phyloP scores from a whole-genome alignment of 2,797 vertebrate genomes.

The Amblyraja radiata region DNA sequence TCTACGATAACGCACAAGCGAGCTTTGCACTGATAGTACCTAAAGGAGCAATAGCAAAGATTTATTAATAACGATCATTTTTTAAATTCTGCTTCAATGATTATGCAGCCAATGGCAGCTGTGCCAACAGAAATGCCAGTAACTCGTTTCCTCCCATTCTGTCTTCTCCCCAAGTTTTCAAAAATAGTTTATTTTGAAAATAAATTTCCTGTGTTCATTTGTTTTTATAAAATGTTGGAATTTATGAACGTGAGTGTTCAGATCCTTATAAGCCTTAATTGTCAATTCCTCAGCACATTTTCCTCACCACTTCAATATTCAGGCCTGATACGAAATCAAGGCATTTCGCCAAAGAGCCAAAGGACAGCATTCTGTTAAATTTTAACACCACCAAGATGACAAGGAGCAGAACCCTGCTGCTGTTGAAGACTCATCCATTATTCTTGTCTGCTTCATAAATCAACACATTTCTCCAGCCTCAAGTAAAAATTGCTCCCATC shows the following conservation, averaged over 20 bases:
- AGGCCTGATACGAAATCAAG: neutral
- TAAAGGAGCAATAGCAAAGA: neutral
- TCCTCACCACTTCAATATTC: neutral
- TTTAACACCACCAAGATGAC: neutral
- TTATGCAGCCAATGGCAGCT: neutral
- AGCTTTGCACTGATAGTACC: neutral
- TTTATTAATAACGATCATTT: conserved; percentile 1
- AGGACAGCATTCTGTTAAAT: neutral
- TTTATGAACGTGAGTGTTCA: neutral
- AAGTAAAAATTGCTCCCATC: conserved; percentile 14
- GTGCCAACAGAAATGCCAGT: neutral
- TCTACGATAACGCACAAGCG: too few species aligned
- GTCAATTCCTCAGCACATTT: neutral
- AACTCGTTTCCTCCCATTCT: neutral
- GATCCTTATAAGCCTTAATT: neutral
- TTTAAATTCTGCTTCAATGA: neutral
- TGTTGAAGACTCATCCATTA: neutral
- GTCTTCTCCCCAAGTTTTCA: neutral
- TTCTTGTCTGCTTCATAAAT: neutral
- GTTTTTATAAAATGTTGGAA: neutral
- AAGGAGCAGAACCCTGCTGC: neutral
- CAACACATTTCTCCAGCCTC: neutral
- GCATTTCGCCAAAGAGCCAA: neutral
- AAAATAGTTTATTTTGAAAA: neutral
- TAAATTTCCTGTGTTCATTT: neutral